Evolutionary conservation across 2,888 invertebrate genomes (phyloP).

Genomic region (Panzeria rudis): DNA sequence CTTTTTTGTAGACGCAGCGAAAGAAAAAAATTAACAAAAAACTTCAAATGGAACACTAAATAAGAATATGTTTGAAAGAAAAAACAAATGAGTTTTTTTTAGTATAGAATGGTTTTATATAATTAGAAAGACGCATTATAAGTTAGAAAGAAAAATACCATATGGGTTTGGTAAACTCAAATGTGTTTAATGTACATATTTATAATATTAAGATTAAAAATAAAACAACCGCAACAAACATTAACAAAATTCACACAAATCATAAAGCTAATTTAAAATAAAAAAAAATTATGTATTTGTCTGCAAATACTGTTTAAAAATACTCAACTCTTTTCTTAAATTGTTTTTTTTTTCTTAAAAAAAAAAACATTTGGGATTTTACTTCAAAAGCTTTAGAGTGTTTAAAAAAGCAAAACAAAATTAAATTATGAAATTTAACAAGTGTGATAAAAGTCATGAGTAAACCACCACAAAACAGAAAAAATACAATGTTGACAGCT

Average conservation of each 20-base stretch:
- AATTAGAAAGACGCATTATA: constrained; percentile 40
- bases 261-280: constrained; percentile 37
- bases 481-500: constrained; percentile 32
- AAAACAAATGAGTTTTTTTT: constrained; percentile 27
- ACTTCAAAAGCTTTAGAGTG: constrained; percentile 14
- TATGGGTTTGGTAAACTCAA: constrained; percentile 45
- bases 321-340: neutral
- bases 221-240: constrained; percentile 12
- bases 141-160: constrained; percentile 35
- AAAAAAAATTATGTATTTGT: too few species aligned
- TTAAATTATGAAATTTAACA: constrained; percentile 6
- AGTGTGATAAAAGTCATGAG: constrained; percentile 36
- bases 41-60: constrained; percentile 63
- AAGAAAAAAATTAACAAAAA: constrained; percentile 42
- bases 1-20: constrained; percentile 17
- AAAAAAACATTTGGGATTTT: constrained; percentile 37
- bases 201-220: constrained; percentile 10
- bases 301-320: too few species aligned
- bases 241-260: constrained; percentile 29
- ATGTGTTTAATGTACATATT: constrained; percentile 35
- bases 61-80: constrained; percentile 5
- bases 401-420: constrained; percentile 6
- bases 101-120: constrained; percentile 39
- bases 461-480: neutral
- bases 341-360: neutral